These are phyloP conservation scores for Abrostola triplasia DNA, from an alignment of 2,888 invertebrate genomes.

Conservation along the genomic window DNA sequence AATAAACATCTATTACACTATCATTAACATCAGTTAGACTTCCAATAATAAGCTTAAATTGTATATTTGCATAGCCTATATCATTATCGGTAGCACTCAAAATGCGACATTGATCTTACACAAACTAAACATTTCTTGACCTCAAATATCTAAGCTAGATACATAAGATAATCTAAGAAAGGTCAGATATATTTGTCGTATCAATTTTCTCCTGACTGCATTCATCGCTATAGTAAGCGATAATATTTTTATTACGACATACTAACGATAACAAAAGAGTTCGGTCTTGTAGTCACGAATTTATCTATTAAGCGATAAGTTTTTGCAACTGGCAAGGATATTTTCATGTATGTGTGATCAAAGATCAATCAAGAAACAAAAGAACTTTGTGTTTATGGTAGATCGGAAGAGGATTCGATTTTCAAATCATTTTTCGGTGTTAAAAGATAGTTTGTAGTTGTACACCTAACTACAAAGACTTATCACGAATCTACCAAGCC, in stretches of 20 bases:
- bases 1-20: not conserved
- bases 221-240: slow-evolving; percentile 42
- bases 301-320: slow-evolving; percentile 45
- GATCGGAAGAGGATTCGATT: not conserved
- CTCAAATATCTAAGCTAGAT: slow-evolving; percentile 55
- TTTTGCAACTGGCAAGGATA: slow-evolving; percentile 38
- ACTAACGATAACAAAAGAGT: slow-evolving; percentile 44
- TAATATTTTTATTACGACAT: slow-evolving; percentile 26
- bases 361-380: not conserved
- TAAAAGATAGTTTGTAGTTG: no score
- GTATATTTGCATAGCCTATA: slow-evolving; percentile 14
- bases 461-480: no score
- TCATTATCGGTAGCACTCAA: slow-evolving; percentile 27
- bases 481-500: no score
- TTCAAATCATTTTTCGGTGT: no score
- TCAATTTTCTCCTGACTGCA: slow-evolving; percentile 64
- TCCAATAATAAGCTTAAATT: not conserved
- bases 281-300: slow-evolving; percentile 45
- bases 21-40: not conserved
- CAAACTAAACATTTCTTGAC: slow-evolving; percentile 54
- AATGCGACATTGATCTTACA: slow-evolving; percentile 33
- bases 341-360: slow-evolving; percentile 7
- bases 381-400: not conserved
- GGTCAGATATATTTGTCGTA: slow-evolving; percentile 69
- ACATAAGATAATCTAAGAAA: slow-evolving; percentile 58